Percentiles rank a stretch among this genome's conserved stretches.
Conservation (phyloP, 2,888 invertebrate species). For the Dusona sp. region DNA sequence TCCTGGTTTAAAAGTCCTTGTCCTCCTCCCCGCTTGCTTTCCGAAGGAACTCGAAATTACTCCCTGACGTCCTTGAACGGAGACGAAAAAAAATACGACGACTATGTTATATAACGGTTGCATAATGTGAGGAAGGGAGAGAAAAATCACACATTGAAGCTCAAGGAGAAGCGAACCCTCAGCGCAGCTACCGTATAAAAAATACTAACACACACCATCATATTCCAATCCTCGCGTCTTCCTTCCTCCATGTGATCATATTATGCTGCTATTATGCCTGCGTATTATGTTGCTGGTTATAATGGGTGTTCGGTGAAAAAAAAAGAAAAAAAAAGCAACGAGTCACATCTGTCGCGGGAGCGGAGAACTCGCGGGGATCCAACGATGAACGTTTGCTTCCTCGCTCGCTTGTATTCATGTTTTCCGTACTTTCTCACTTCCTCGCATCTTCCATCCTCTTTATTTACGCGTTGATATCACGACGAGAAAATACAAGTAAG, state of each 20-base stretch:
- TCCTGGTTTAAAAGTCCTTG: constrained; percentile 33
- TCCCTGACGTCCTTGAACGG: constrained; percentile 33
- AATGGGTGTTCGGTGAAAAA: constrained; percentile 53
- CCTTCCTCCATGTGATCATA: constrained; percentile 57
- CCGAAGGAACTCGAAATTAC: constrained; percentile 51
- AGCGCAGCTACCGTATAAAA: constrained; percentile 6
- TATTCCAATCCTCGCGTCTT: constrained; percentile 45
- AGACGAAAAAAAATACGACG: constrained; percentile 3
- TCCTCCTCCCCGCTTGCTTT: constrained; percentile 42
- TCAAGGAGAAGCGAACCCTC: constrained; percentile 28
- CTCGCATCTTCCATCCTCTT: constrained; percentile 62
- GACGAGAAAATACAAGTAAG: constrained; percentile 13
- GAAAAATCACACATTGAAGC: constrained; percentile 20
- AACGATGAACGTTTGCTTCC: constrained; percentile 60
- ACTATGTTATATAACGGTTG: constrained; percentile 27
- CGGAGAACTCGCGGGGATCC: constrained; percentile 33
- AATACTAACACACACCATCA: background rate
- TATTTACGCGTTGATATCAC: constrained; percentile 54
- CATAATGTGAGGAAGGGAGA: background rate
- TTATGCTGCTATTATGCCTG: constrained; percentile 69
- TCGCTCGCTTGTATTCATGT: constrained; percentile 55
- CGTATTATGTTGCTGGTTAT: constrained; percentile 67
- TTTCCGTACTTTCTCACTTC: constrained; percentile 64
- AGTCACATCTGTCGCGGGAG: constrained; percentile 69
- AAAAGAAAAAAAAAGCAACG: constrained; percentile 61